phyloP scores from a whole-genome alignment of 1,140 invertebrate species.

The Chrysoperla carnea region DNA sequence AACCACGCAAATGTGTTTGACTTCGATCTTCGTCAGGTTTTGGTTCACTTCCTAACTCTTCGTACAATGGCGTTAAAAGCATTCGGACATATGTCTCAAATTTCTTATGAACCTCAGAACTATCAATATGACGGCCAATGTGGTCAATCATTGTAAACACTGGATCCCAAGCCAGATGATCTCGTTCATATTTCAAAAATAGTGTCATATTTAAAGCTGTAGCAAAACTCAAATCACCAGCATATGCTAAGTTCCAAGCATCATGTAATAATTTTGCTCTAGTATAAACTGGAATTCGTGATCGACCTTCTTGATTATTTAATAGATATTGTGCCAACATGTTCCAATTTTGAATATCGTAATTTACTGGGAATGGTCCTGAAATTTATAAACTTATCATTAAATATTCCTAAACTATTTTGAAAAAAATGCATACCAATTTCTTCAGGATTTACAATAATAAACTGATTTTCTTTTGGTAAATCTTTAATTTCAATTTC shows the following conservation, averaged over 20 bases:
- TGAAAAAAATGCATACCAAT: constrained; percentile 34
- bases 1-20: constrained; percentile 36
- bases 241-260: constrained; percentile 59
- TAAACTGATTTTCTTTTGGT: constrained; percentile 35
- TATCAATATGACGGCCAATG: constrained; percentile 48
- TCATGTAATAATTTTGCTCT: constrained; percentile 60
- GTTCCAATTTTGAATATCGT: constrained; percentile 62
- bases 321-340: constrained; percentile 44
- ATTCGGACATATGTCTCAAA: constrained; percentile 49
- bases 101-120: constrained; percentile 38
- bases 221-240: constrained; percentile 49
- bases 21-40: constrained; percentile 34
- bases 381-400: not conserved
- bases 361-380: constrained; percentile 69
- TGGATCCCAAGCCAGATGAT: constrained; percentile 58
- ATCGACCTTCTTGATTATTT: constrained; percentile 24
- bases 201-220: constrained; percentile 56
- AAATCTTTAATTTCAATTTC: constrained; percentile 29
- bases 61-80: constrained; percentile 43
- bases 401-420: constrained; percentile 1
- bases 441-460: constrained; percentile 64
- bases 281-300: constrained; percentile 44
- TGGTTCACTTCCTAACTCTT: constrained; percentile 34
- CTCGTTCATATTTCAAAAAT: constrained; percentile 47
- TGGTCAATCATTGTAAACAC: constrained; percentile 64